Base-by-base conservation (phyloP, 2,797 vertebrate species). In the Adelosebastes latens region DNA sequence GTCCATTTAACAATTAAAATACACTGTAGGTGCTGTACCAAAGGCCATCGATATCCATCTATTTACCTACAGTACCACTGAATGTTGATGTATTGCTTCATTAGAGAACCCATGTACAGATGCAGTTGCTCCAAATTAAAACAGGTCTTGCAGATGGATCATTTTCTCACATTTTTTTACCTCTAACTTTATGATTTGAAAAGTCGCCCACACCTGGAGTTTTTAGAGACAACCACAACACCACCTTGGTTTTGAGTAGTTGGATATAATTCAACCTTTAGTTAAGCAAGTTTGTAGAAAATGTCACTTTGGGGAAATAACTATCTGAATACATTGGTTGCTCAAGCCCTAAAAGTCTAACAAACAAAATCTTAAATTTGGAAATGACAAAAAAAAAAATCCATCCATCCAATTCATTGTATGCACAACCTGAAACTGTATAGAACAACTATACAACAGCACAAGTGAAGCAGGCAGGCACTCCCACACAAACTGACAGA, bases 221-320 rank as follows among this genome's bases (percentile, higher is more conserved):
- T 64, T 20, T 18, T 2, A 72, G 8, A 89, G 20, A 87, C 9
- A 66, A 73, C 25, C 49, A 81, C 62, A 75, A 80, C 65, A 65
- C 25, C 3, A 62, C 16, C 1, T 24, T 55, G 16, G 22, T 65
- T 31, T 79, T 68, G 20, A 70, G 5, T 62, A 59, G 22, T 25
- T 75, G 80, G 65, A 70, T 49, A 81, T 63, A 83, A 69, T 80
- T 82, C 18, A 87, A 88, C 27, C 8, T 85, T 80, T 88, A 87
- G 55, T 85, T 63, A 60, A 70, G 75, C 42, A 84, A 72, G 52
- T 81, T 72, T 79, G 72, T 87, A 84, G 65, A 90, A 92, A 90
- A 89, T 71, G n/a, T 77, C 61, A 70, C 27, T 79, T 75, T 55
- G 20, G 62, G 22, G 32, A 67, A 80, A 80, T 36, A 61, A 76